phyloP scores from a whole-genome alignment of 2,797 vertebrate genomes.

The Thalassophryne amazonica region DNA sequence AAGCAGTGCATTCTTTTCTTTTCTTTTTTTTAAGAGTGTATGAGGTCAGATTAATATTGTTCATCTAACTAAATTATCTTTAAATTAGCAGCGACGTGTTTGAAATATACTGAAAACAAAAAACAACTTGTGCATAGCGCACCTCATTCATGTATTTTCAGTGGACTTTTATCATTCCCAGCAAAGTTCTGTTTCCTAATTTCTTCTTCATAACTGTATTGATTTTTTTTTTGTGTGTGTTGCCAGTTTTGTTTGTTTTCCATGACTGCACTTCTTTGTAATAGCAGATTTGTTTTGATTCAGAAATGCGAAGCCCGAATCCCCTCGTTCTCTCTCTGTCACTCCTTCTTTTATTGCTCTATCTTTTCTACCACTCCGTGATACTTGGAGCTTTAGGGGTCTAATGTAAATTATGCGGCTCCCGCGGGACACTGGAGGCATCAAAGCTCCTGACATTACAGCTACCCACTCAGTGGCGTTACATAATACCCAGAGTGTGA shows the following conservation, averaged over 20 bases:
- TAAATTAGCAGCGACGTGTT: too few species aligned
- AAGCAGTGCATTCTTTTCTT: too few species aligned
- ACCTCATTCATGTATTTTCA: too few species aligned
- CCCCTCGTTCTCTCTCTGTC: not conserved
- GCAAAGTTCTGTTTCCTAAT: too few species aligned
- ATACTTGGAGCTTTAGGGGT: conserved; percentile 12
- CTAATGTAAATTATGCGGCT: conserved; percentile 48
- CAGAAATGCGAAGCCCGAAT: not conserved
- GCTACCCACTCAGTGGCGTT: conserved; percentile 15
- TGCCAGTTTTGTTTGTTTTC: not conserved
- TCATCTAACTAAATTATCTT: too few species aligned
- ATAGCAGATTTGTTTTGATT: not conserved
- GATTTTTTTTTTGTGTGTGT: too few species aligned
- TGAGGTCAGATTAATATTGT: too few species aligned
- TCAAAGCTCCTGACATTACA: conserved; percentile 22
- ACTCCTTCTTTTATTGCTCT: not conserved
- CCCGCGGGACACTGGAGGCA: conserved; percentile 34
- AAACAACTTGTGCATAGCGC: too few species aligned
- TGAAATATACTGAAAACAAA: too few species aligned
- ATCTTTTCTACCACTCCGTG: not conserved
- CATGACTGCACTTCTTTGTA: not conserved
- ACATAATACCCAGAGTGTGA: conserved; percentile 32
- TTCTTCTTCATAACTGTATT: too few species aligned
- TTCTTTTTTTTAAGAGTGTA: too few species aligned
- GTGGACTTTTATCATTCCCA: too few species aligned